Evolutionary conservation across 2,113 vertebrate species (phyloP).

Genomic region (Gobiocypris rarus): DNA sequence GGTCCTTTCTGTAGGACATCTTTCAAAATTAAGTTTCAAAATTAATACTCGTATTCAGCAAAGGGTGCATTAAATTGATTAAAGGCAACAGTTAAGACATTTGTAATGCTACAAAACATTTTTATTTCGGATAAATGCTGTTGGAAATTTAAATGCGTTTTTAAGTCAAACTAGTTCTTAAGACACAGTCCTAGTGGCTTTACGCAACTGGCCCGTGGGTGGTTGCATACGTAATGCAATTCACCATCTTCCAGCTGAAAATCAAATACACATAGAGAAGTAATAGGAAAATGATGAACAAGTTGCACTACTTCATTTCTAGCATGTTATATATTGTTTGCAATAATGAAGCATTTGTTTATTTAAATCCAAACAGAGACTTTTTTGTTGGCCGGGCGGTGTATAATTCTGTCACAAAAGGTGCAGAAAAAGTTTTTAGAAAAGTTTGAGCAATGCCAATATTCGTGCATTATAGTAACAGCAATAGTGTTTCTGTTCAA

Average conservation of each 20-base stretch:
- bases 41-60: background rate
- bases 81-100: background rate
- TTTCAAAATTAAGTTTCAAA: background rate
- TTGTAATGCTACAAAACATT: background rate
- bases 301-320: background rate
- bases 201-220: background rate
- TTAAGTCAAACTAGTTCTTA: too few relatives aligned
- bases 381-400: too few relatives aligned
- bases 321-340: too few relatives aligned
- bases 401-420: background rate
- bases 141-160: too few relatives aligned
- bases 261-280: background rate
- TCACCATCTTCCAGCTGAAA: background rate
- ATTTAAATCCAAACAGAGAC: too few relatives aligned
- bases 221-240: background rate
- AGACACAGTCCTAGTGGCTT: too few relatives aligned
- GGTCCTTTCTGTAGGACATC: background rate
- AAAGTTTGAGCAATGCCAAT: background rate
- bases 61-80: background rate
- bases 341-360: too few relatives aligned
- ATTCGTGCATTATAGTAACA: background rate
- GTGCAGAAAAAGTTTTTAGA: background rate
- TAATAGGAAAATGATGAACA: background rate
- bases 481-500: conserved; percentile 3
- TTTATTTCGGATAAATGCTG: background rate